These are phyloP conservation scores for Nettapus auritus DNA, from an alignment of 2,113 vertebrate species.

Conservation along the genomic window DNA sequence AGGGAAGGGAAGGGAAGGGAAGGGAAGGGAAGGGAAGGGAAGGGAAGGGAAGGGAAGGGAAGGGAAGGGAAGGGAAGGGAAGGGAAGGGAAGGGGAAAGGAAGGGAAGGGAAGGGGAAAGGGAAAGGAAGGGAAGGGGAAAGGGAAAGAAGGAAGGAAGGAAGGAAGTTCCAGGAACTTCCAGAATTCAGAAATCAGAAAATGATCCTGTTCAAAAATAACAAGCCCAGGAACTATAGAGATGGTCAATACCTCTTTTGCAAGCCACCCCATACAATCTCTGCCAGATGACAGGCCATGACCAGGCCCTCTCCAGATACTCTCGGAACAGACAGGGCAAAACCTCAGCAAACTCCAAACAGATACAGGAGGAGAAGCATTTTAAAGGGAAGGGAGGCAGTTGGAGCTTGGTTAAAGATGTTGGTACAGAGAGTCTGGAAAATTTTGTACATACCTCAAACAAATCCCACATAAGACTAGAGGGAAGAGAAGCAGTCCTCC, in stretches of 20 bases:
- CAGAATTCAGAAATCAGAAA: neutral
- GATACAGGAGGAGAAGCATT: neutral
- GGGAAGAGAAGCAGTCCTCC: neutral
- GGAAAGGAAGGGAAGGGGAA: too few relatives aligned
- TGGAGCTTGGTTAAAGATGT: neutral
- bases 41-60: too few relatives aligned
- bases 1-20: too few relatives aligned
- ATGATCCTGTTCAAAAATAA: neutral
- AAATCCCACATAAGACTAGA: neutral
- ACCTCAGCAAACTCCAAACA: neutral
- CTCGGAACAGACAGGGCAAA: neutral
- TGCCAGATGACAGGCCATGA: neutral
- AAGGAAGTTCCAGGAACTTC: neutral
- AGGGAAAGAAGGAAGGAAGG: too few relatives aligned
- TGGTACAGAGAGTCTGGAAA: slow-evolving; percentile 8
- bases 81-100: too few relatives aligned
- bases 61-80: too few relatives aligned
- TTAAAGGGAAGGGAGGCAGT: neutral
- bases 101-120: too few relatives aligned
- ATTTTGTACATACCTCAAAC: neutral
- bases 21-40: too few relatives aligned
- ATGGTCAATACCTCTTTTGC: neutral
- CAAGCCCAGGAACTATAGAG: neutral
- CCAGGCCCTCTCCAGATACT: neutral
- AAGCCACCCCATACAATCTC: neutral